Conservation (phyloP, 2,888 invertebrate genomes). For the Drosophila mettleri region DNA sequence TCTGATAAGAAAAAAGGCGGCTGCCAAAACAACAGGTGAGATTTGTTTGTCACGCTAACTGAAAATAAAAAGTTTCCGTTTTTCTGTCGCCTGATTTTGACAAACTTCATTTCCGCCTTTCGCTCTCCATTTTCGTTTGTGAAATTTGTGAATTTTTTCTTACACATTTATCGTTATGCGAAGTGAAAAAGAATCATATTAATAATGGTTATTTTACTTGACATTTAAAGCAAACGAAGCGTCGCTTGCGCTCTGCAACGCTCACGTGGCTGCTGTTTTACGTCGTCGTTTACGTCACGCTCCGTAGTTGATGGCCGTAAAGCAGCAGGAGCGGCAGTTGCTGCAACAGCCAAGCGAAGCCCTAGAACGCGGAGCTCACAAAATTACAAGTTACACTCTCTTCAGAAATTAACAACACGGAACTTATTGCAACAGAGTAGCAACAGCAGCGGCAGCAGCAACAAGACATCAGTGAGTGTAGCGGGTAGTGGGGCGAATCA, state of each 20-base stretch:
- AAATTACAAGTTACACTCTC: constrained; percentile 78
- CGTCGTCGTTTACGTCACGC: constrained; percentile 71
- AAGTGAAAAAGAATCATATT: constrained; percentile 27
- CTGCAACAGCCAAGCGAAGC: constrained; percentile 45
- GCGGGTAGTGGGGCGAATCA: background rate
- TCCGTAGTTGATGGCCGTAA: constrained; percentile 65
- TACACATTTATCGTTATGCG: constrained; percentile 9
- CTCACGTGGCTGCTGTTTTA: constrained; percentile 71
- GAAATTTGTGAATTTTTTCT: constrained; percentile 1
- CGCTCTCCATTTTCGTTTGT: constrained; percentile 15
- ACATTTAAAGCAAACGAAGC: constrained; percentile 76
- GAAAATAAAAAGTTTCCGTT: too few relatives aligned
- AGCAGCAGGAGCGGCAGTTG: constrained; percentile 29
- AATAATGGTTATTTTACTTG: constrained; percentile 62
- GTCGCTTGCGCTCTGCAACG: constrained; percentile 60
- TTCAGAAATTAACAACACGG: constrained; percentile 81
- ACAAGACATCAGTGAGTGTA: background rate
- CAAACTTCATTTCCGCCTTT: constrained; percentile 20
- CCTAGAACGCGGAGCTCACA: constrained; percentile 53
- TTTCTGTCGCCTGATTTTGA: constrained; percentile 27
- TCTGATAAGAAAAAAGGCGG: constrained; percentile 84
- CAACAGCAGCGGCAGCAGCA: constrained; percentile 12
- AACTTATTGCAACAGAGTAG: constrained; percentile 73
- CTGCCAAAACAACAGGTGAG: constrained; percentile 51
- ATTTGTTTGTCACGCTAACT: constrained; percentile 2